Percentiles rank a stretch among this genome's conserved stretches.
phyloP scores from a whole-genome alignment of 2,113 vertebrate genomes.

The Heliornis fulica region DNA sequence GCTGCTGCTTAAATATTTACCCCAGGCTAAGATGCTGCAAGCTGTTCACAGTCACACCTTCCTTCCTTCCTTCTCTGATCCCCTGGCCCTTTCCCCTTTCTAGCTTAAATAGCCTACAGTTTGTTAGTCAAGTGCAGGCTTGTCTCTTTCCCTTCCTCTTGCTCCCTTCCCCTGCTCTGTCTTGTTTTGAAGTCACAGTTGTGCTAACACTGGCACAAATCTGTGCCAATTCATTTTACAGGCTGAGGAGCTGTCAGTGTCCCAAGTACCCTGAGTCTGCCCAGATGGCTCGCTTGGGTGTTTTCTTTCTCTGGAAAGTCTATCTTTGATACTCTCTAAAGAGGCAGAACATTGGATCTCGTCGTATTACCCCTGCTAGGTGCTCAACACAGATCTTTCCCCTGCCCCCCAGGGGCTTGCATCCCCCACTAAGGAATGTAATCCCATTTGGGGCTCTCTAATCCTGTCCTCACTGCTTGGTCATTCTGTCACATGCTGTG shows the following conservation, averaged over 20 bases:
- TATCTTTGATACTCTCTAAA: slow-evolving; percentile 20
- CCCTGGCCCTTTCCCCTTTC: background rate
- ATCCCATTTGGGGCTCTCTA: background rate
- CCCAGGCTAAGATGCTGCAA: background rate
- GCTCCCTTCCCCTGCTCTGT: background rate
- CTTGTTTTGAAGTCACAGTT: slow-evolving; percentile 17
- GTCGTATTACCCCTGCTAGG: background rate
- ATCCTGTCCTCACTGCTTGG: slow-evolving; percentile 4
- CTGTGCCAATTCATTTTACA: slow-evolving; percentile 14
- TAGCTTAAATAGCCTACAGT: background rate
- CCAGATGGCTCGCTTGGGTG: background rate
- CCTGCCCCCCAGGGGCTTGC: background rate
- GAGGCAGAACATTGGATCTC: background rate
- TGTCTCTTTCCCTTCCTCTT: background rate
- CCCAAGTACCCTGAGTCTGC: background rate
- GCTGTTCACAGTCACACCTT: background rate
- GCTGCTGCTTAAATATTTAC: background rate
- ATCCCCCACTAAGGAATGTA: background rate
- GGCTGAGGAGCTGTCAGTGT: slow-evolving; percentile 20
- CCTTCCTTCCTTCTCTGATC: background rate
- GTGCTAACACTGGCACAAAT: slow-evolving; percentile 4
- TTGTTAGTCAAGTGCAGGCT: background rate
- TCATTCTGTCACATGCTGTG: background rate
- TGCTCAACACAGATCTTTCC: background rate
- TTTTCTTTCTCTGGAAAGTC: background rate